phyloP scores from a whole-genome alignment of 2,888 invertebrate genomes.

The Cenopis cana region DNA sequence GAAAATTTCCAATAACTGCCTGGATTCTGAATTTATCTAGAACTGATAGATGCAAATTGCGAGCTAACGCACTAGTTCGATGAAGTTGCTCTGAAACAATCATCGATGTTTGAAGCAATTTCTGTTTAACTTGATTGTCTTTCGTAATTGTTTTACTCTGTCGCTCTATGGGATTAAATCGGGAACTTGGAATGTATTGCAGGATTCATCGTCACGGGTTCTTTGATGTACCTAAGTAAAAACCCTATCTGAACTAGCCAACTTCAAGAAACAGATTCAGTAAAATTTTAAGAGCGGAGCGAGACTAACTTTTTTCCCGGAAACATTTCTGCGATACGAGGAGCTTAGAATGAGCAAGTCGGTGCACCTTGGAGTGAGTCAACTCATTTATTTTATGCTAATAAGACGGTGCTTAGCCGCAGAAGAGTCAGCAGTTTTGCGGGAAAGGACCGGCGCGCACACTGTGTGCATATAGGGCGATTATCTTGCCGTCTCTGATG shows the following conservation, averaged over 20 bases:
- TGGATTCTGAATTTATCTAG: constrained; percentile 3
- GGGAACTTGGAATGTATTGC: constrained; percentile 19
- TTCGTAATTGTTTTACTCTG: constrained; percentile 17
- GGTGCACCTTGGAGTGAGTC: constrained; percentile 63
- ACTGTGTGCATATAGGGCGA: background rate
- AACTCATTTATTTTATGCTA: constrained; percentile 77
- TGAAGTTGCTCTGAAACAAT: constrained; percentile 19
- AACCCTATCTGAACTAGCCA: constrained; percentile 39
- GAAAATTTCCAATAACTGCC: background rate
- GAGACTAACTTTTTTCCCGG: constrained; percentile 49
- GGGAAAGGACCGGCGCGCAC: constrained; percentile 61
- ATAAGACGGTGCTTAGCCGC: constrained; percentile 69
- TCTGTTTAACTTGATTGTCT: constrained; percentile 14
- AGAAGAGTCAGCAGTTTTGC: constrained; percentile 71
- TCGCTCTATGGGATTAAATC: constrained; percentile 5
- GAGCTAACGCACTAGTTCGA: constrained; percentile 5
- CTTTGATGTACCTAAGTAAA: constrained; percentile 38
- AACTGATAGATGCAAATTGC: constrained; percentile 5
- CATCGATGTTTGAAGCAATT: constrained; percentile 20
- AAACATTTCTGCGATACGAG: constrained; percentile 49
- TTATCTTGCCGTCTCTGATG: background rate
- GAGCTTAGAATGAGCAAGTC: constrained; percentile 54
- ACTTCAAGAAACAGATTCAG: constrained; percentile 49
- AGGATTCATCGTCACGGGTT: constrained; percentile 16
- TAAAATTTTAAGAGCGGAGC: constrained; percentile 46